Evolutionary conservation across 2,797 vertebrate species (phyloP), one percentile per base, ranked within the genome.

Genomic region (Scarus forsteni): DNA sequence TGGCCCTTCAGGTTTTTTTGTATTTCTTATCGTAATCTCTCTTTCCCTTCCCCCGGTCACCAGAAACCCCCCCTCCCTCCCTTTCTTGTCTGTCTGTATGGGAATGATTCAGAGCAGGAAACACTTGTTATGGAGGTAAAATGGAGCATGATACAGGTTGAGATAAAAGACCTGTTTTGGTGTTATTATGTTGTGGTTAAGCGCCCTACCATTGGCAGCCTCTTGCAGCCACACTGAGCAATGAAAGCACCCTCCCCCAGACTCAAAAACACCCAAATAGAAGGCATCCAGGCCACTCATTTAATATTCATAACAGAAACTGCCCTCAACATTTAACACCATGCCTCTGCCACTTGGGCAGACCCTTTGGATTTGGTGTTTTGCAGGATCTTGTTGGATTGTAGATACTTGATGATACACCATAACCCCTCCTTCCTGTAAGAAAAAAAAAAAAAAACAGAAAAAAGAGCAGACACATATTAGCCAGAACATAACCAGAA

Each of bases 151-250:
- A 75, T 76, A 86, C 77, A 62, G 85, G 65, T 91, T 87, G 38
- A 39, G 85, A 92, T 79, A 87, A 59, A 92, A 94, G 94, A 89
- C 89, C 93, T 95, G 94, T 95, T 93, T 90, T 79, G 84, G 86
- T 86, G 73, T 90, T 87, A 88, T 94, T 92, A 90, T 83, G 70
- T 50, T 66, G 55, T 75, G 61, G 67, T 54, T 65, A 49, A 54
- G 36, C 11, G n/a, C 71, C 65, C 79, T 63, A 48, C 60, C 42
- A 65, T 57, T 46, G 65, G n/a, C 5, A 77, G 77, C 70, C 70
- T 80, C 77, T 84, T 77, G 72, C 70, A 79, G 81, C 73, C 70
- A 67, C 65, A 42, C 70, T 8, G 51, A 77, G 70, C 66, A 75
- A 66, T 53, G 44, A 85, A 66, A 73, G 73, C 76, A 55, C 65